These are phyloP conservation scores for Chloroceryle aenea DNA, from an alignment of 2,113 vertebrate genomes.

Conservation along the genomic window DNA sequence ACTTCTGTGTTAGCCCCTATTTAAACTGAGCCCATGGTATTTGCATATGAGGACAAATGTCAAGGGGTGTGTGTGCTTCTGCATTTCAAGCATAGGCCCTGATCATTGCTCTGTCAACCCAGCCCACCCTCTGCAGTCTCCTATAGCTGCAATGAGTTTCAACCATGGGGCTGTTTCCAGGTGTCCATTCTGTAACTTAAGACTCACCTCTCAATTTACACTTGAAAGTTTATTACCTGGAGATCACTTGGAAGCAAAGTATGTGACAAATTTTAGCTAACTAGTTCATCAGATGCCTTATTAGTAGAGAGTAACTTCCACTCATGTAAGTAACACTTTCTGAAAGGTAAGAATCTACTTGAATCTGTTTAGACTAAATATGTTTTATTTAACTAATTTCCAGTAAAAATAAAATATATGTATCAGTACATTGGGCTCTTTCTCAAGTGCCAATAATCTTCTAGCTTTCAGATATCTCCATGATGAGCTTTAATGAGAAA, in stretches of 20 bases:
- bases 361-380: conserved; percentile 7
- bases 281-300: background rate
- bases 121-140: background rate
- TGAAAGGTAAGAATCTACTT: background rate
- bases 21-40: background rate
- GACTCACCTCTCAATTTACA: background rate
- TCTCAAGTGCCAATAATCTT: conserved; percentile 18
- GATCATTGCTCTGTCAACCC: background rate
- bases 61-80: background rate
- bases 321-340: background rate
- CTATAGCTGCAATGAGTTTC: background rate
- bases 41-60: background rate
- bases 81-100: background rate
- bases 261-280: background rate
- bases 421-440: conserved; percentile 16
- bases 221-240: background rate
- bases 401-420: conserved; percentile 39
- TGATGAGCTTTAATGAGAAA: conserved; percentile 51
- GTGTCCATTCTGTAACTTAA: background rate
- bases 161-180: background rate
- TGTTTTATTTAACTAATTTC: conserved; percentile 54
- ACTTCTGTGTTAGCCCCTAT: background rate
- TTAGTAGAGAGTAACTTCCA: background rate
- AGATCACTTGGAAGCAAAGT: background rate
- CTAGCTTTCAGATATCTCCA: conserved; percentile 27